These are phyloP conservation scores for Saxidomus purpurata DNA, from an alignment of 1,140 invertebrate species.

Conservation along the genomic window DNA sequence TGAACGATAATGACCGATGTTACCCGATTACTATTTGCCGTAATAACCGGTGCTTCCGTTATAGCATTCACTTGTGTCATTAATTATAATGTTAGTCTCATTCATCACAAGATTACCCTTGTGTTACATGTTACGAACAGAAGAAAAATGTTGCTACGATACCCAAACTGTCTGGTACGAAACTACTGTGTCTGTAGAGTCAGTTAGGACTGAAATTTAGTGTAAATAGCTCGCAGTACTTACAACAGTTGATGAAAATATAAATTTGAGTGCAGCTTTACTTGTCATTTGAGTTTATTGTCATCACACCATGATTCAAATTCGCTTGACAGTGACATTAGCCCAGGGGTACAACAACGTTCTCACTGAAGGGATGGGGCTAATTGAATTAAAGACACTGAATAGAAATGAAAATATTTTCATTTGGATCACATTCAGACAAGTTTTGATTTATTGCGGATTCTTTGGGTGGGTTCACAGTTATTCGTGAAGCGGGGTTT, in stretches of 20 bases:
- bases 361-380: background rate
- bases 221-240: background rate
- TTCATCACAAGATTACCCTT: background rate
- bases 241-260: background rate
- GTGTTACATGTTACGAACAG: background rate
- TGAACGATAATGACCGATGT: conserved; percentile 27
- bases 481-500: background rate
- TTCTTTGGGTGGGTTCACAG: background rate
- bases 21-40: background rate
- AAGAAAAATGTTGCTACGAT: background rate
- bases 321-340: background rate
- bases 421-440: conserved; percentile 8
- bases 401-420: conserved; percentile 50
- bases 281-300: background rate
- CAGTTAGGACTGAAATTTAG: background rate
- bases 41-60: conserved; percentile 47
- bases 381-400: conserved; percentile 23
- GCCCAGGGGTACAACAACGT: background rate
- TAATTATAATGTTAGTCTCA: background rate
- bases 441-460: conserved; percentile 6
- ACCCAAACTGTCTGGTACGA: background rate
- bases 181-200: too few relatives aligned
- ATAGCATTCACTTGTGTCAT: conserved; percentile 36
- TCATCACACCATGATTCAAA: background rate
- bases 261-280: background rate